A percentile compares a stretch with the other conserved stretches of the same genome.
These are phyloP conservation scores for Meteorus sp. DNA, from an alignment of 1,140 invertebrate genomes.

Conservation along the genomic window DNA sequence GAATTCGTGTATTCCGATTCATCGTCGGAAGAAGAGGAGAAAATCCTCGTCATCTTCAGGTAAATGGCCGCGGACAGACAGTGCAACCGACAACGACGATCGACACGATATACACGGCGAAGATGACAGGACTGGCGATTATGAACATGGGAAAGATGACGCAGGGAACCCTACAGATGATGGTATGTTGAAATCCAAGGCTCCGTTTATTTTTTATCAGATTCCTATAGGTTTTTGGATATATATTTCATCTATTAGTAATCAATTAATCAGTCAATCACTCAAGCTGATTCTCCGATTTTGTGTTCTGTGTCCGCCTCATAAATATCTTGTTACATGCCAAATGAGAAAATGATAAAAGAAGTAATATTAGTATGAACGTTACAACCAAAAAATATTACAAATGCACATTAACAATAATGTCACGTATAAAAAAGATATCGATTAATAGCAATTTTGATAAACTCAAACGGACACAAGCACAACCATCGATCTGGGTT, in stretches of 20 bases:
- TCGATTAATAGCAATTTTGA: not conserved
- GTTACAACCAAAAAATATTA: no score
- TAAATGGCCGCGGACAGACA: slow-evolving; percentile 44
- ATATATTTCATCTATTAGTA: not conserved
- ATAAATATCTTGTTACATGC: slow-evolving; percentile 9
- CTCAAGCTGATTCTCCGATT: not conserved
- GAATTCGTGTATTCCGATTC: slow-evolving; percentile 43
- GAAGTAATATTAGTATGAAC: no score
- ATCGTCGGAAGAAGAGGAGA: slow-evolving; percentile 51
- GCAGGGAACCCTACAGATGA: slow-evolving; percentile 40
- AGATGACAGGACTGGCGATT: slow-evolving; percentile 41
- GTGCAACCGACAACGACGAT: slow-evolving; percentile 35
- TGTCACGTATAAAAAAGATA: no score
- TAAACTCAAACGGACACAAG: slow-evolving; percentile 47
- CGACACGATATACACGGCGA: slow-evolving; percentile 37
- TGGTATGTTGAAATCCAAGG: no score
- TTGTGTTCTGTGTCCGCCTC: slow-evolving; percentile 51
- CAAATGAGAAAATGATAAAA: no score
- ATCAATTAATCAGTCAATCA: not conserved
- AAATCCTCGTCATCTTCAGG: slow-evolving; percentile 50
- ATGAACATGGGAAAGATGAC: slow-evolving; percentile 45
- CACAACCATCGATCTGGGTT: slow-evolving; percentile 53
- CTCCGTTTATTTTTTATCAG: no score
- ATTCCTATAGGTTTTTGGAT: no score
- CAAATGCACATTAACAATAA: no score